Conservation (phyloP, 2,797 vertebrate genomes). For the Peromyscus aztecus region DNA sequence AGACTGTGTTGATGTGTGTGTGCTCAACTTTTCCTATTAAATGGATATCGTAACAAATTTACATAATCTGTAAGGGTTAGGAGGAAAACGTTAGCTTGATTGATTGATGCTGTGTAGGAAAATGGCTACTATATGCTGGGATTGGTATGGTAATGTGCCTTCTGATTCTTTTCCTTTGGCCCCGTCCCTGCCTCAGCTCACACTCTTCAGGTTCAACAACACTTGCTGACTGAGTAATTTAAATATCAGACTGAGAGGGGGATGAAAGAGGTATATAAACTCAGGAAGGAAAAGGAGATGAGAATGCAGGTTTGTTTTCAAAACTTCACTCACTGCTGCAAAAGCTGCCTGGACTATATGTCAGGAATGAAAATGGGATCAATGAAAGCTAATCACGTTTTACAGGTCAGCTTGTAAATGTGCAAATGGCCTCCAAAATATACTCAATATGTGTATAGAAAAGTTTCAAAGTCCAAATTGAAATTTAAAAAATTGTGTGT, state of each 20-base stretch:
- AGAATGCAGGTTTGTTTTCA: constrained; percentile 58
- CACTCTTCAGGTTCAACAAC: constrained; percentile 60
- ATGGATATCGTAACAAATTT: constrained; percentile 11
- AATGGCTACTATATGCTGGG: constrained; percentile 33
- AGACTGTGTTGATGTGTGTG: background rate
- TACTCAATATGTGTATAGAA: background rate
- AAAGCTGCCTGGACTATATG: constrained; percentile 12
- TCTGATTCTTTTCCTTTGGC: constrained; percentile 46
- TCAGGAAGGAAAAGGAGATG: constrained; percentile 6
- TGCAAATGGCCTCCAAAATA: constrained; percentile 43
- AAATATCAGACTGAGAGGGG: constrained; percentile 42
- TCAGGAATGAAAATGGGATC: constrained; percentile 5
- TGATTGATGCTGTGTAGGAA: constrained; percentile 1
- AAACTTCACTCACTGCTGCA: constrained; percentile 31
- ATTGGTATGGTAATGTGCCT: constrained; percentile 4
- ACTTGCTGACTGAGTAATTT: constrained; percentile 63
- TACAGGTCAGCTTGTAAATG: constrained; percentile 23
- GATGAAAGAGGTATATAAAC: constrained; percentile 51
- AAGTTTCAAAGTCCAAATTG: constrained; percentile 57
- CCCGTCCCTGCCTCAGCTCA: constrained; percentile 8
- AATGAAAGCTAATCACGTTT: constrained; percentile 57
- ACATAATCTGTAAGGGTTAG: background rate
- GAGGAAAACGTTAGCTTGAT: background rate
- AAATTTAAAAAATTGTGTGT: background rate
- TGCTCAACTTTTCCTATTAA: constrained; percentile 57